phyloP scores from a whole-genome alignment of 1,140 invertebrate genomes.

The Hylaeus anthracinus region DNA sequence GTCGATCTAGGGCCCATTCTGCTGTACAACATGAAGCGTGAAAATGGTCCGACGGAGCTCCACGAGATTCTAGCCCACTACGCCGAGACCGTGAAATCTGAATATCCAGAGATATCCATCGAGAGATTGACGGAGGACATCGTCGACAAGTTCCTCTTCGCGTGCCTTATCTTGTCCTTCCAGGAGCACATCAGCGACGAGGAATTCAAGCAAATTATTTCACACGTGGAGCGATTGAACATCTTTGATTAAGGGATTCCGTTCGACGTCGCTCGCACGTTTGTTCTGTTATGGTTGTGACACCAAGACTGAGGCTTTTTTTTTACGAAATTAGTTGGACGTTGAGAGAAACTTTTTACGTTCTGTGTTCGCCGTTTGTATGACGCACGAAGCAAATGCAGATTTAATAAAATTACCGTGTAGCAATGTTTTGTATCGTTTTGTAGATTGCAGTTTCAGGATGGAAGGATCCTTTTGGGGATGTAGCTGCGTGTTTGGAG shows the following conservation, averaged over 20 bases:
- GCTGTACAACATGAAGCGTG: conserved; percentile 42
- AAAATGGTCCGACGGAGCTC: conserved; percentile 1
- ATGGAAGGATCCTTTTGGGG: no score
- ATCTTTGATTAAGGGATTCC: not conserved
- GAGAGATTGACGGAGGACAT: conserved; percentile 36
- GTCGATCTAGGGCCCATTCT: conserved; percentile 70
- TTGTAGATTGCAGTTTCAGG: no score
- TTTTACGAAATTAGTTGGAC: not conserved
- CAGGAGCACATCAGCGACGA: conserved; percentile 20
- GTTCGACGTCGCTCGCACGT: not conserved
- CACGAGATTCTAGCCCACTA: conserved; percentile 48
- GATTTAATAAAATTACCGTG: not conserved
- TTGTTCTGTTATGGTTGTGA: not conserved
- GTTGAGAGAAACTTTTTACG: not conserved
- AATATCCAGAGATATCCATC: conserved; percentile 22
- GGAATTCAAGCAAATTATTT: conserved; percentile 31
- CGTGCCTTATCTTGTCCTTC: conserved; percentile 22
- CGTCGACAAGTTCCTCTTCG: conserved; percentile 38
- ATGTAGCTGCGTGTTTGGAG: no score
- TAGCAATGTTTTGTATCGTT: not conserved
- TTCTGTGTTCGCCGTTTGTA: not conserved
- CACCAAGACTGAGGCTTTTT: not conserved
- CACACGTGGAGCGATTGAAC: conserved; percentile 21
- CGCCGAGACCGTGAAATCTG: conserved; percentile 36
- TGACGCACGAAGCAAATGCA: not conserved